Evolutionary conservation across 2,888 invertebrate genomes (phyloP).

Genomic region (Athalia cordata): DNA sequence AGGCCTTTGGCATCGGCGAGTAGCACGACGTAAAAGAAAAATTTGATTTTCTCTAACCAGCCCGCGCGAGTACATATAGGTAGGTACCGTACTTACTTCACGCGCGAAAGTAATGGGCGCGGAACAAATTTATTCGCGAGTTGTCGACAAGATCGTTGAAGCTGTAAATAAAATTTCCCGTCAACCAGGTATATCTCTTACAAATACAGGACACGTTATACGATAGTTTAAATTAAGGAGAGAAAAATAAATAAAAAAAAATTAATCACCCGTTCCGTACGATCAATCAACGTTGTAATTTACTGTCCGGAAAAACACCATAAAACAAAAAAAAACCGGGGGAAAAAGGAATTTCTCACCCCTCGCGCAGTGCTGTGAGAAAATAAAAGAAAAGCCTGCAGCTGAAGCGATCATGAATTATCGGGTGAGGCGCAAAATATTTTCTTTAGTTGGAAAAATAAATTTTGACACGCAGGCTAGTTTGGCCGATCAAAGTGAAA

Average conservation of each 20-base stretch:
- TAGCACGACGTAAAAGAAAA: conserved; percentile 18
- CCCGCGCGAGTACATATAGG: not conserved
- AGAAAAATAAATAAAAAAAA: not conserved
- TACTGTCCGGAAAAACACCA: too few relatives aligned
- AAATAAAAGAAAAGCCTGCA: too few relatives aligned
- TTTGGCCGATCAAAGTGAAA: not conserved
- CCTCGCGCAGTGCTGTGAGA: too few relatives aligned
- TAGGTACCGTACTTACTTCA: not conserved
- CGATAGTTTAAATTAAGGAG: not conserved
- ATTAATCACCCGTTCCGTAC: not conserved
- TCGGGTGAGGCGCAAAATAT: not conserved
- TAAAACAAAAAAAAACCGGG: not conserved
- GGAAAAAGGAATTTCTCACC: not conserved
- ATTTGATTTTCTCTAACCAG: conserved; percentile 27
- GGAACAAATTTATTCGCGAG: conserved; percentile 38
- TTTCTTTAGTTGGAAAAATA: not conserved
- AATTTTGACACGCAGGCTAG: too few relatives aligned
- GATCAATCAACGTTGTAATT: too few relatives aligned
- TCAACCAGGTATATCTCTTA: too few relatives aligned
- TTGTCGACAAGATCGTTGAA: not conserved
- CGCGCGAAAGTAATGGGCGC: conserved; percentile 32
- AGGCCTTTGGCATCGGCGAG: not conserved
- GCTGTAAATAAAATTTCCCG: not conserved
- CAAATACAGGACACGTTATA: not conserved
- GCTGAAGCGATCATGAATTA: not conserved